These are phyloP conservation scores for Chlamydotis undulata DNA, from an alignment of 2,113 vertebrate genomes.

Conservation along the genomic window DNA sequence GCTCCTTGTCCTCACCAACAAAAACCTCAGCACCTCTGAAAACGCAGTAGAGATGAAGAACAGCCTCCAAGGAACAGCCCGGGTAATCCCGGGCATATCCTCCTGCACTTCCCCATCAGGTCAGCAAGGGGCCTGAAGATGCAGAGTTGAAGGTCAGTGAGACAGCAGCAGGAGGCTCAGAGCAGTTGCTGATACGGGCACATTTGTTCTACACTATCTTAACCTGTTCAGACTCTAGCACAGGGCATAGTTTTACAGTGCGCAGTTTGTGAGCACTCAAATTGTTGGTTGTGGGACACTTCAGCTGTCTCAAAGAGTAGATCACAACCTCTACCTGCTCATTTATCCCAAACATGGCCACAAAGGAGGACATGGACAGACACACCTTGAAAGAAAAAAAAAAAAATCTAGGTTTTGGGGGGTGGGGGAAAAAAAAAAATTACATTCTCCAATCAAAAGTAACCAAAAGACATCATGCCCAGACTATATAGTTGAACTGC, in stretches of 20 bases:
- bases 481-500: not conserved
- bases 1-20: not conserved
- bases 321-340: not conserved
- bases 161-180: not conserved
- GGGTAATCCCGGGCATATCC: rapidly evolving
- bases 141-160: not conserved
- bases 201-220: not conserved
- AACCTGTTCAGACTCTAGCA: not conserved
- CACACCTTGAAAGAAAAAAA: not conserved
- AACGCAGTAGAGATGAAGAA: not conserved
- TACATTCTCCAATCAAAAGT: not conserved
- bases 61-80: not conserved
- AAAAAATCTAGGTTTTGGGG: not conserved
- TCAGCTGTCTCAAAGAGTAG: not conserved
- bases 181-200: not conserved
- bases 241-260: not conserved
- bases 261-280: not conserved
- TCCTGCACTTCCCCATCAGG: not conserved
- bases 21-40: not conserved
- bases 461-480: not conserved
- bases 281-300: not conserved
- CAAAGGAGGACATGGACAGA: not conserved
- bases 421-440: not conserved
- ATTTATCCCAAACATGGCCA: not conserved
- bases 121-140: not conserved